Base-by-base conservation (phyloP, 2,888 invertebrate species). In the Synergus itoensis region DNA sequence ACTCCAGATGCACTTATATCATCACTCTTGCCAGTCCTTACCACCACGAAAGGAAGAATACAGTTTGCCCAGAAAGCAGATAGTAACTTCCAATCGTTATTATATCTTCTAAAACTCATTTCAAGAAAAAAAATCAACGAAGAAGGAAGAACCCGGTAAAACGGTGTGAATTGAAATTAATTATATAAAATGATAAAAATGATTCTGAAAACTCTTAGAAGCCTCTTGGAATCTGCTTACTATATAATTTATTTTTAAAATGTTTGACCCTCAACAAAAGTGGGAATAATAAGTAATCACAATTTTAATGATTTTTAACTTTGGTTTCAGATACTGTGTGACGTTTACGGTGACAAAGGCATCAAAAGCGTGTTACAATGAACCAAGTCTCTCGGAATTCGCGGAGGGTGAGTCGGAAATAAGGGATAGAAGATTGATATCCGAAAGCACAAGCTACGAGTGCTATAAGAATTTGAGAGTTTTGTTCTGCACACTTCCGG, bases 281-380 rank as follows among this genome's bases (percentile, higher is more conserved):
- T 36, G 5, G 5, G 3, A 36, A 7, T 36, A 36, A 28, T 3
- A 57, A 18, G 36, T 36, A 36, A 36, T 36, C n/a, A 18, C 12
- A 62, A 1, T 62, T 28, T 62, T 1, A 62, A 62, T 28, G 0
- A 62, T 28, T 28, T 11, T 62, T 45, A 80, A 79, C 87, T 85
- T 85, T 90, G 88, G 80, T 94, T 95, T 57, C 95, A 98, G 98
- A 92, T 97, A 98, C 92, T 97, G 97, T 92, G 96, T 97, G 4
- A 96, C 96, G 90, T 98, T 96, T 90, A 96, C 97, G 92, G 95
- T 98, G 78, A 94, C 96, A 83, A 97, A 97, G 92, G 95, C 96
- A 14, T 95, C 96, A 48, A 97, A 97, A 89, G 96, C 96, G 9
- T 97, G 97, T 92, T 95, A 96, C 90, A 94, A 95, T 88, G 95